phyloP scores from a whole-genome alignment of 1,140 invertebrate genomes.

The Drosophila rufa region DNA sequence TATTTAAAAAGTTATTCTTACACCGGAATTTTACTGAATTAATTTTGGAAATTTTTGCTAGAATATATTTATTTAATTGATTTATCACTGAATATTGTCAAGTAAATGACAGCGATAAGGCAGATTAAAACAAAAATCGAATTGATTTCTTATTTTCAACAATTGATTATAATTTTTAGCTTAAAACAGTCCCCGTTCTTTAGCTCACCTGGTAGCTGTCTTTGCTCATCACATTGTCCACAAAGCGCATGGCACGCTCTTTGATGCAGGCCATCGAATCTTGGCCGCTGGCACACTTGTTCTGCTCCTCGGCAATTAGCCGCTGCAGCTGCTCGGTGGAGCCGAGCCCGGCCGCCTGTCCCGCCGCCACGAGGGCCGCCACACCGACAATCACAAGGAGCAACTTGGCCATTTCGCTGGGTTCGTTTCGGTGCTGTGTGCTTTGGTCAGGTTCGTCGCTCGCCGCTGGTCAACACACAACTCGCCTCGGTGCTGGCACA shows the following conservation, averaged over 20 bases:
- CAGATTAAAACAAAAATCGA: too few species aligned
- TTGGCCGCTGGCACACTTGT: conserved; percentile 89
- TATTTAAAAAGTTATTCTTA: background rate
- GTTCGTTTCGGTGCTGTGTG: conserved; percentile 21
- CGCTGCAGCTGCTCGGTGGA: conserved; percentile 89
- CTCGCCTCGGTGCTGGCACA: conserved; percentile 81
- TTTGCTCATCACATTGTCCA: conserved; percentile 91
- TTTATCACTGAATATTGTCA: background rate
- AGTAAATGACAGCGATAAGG: background rate
- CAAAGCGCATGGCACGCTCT: conserved; percentile 91
- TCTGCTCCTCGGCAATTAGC: conserved; percentile 90
- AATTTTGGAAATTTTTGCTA: background rate
- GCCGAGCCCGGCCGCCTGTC: conserved; percentile 38
- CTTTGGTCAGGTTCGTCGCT: conserved; percentile 20
- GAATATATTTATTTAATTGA: background rate
- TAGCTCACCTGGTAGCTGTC: conserved; percentile 90
- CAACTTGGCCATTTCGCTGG: conserved; percentile 67
- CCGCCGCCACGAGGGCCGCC: conserved; percentile 53
- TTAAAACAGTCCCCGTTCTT: background rate
- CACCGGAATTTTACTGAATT: background rate
- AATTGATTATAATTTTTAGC: background rate
- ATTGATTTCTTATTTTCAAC: background rate
- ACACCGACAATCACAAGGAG: conserved; percentile 70
- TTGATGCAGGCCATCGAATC: conserved; percentile 93
- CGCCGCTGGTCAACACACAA: conserved; percentile 64